phyloP scores from a whole-genome alignment of 2,113 vertebrate genomes.

The Chunga burmeisteri region DNA sequence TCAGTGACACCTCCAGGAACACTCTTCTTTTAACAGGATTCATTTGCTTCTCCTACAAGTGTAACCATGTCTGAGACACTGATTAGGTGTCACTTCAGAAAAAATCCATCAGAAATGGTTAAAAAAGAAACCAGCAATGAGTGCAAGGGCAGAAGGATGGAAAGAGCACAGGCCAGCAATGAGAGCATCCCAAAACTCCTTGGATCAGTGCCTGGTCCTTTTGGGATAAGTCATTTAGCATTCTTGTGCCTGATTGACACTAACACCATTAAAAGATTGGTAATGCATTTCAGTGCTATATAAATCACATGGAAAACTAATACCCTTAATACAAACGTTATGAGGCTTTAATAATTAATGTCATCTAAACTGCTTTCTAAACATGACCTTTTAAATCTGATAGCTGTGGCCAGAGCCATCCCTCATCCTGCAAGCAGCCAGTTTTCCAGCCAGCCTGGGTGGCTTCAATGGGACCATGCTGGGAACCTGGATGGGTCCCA shows the following conservation, averaged over 20 bases:
- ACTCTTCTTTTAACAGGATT: not conserved
- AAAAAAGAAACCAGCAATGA: not conserved
- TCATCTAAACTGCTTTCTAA: slow-evolving; percentile 11
- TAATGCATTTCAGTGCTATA: slow-evolving; percentile 8
- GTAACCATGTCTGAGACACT: not conserved
- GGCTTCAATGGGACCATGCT: not conserved
- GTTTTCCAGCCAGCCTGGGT: not conserved
- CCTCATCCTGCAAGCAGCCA: not conserved
- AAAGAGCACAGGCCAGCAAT: not conserved
- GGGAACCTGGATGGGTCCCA: not conserved
- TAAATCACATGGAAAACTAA: not conserved
- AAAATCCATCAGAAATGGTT: not conserved
- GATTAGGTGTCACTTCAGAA: not conserved
- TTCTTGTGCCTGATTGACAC: not conserved
- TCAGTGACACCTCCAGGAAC: not conserved
- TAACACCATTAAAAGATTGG: not conserved
- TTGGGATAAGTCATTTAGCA: not conserved
- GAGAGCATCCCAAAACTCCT: not conserved
- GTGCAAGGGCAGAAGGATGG: not conserved
- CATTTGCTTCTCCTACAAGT: not conserved
- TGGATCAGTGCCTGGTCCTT: not conserved
- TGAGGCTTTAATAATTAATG: slow-evolving; percentile 40
- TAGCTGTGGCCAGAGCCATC: not conserved
- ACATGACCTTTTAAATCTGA: not conserved
- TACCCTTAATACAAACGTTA: not conserved